phyloP scores from a whole-genome alignment of 2,113 vertebrate genomes.

The Pavo muticus region DNA sequence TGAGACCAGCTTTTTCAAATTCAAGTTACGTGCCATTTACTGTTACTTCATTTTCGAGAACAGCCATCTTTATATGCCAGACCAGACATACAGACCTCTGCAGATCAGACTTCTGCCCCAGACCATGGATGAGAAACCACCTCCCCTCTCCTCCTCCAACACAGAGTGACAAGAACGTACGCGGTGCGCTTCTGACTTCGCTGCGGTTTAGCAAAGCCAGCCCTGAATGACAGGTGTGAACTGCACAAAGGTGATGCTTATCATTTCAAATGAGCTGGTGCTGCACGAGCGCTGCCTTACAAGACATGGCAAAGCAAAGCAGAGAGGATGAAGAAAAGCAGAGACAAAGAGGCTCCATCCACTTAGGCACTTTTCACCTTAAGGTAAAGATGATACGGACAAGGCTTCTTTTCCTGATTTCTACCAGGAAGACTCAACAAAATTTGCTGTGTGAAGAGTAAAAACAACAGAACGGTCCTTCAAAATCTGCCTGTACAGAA shows the following conservation, averaged over 20 bases:
- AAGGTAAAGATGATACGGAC: background rate
- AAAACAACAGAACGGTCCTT: background rate
- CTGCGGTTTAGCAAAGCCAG: background rate
- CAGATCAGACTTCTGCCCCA: background rate
- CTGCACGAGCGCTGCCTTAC: background rate
- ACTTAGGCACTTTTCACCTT: fast-evolving
- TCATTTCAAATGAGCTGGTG: fast-evolving
- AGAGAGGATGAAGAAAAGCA: fast-evolving
- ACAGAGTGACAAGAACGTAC: background rate
- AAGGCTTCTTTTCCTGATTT: background rate
- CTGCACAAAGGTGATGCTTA: fast-evolving
- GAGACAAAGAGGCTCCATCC: background rate
- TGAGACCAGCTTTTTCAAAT: fast-evolving
- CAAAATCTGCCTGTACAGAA: background rate
- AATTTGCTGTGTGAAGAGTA: fast-evolving
- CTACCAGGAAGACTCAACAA: background rate
- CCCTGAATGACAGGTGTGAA: fast-evolving
- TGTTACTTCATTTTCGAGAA: background rate
- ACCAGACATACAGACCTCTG: background rate
- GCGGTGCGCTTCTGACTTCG: fast-evolving
- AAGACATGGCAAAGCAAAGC: background rate
- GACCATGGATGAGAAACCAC: fast-evolving
- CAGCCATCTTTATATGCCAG: fast-evolving
- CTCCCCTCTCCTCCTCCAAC: background rate
- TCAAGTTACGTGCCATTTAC: fast-evolving